Evolutionary conservation across 2,888 invertebrate species (phyloP).

Genomic region (Phaedon cochleariae): DNA sequence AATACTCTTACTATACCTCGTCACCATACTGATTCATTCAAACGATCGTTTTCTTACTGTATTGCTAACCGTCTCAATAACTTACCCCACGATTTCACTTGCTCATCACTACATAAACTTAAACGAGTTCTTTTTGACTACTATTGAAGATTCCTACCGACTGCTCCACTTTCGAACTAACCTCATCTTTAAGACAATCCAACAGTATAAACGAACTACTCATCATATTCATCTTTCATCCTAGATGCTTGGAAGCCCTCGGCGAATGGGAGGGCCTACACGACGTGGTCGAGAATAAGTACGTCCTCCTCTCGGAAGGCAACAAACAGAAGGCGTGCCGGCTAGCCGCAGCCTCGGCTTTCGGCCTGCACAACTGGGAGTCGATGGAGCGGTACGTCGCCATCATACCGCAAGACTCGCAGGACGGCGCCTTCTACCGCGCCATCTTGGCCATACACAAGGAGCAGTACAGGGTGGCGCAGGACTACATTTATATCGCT

Average conservation of each 20-base stretch:
- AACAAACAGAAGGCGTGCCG: conserved; percentile 80
- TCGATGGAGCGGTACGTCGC: conserved; percentile 89
- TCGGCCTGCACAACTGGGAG: conserved; percentile 95
- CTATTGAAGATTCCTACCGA: too few relatives aligned
- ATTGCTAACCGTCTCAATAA: too few relatives aligned
- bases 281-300: conserved; percentile 80
- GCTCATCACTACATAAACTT: too few relatives aligned
- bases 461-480: conserved; percentile 67
- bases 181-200: too few relatives aligned
- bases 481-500: conserved; percentile 88
- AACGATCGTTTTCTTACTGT: too few relatives aligned
- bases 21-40: too few relatives aligned
- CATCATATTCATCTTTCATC: too few relatives aligned
- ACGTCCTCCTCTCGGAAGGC: conserved; percentile 68
- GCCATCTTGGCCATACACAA: conserved; percentile 92
- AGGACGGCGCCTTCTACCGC: conserved; percentile 95
- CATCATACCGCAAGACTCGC: conserved; percentile 89
- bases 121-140: too few relatives aligned
- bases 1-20: too few relatives aligned
- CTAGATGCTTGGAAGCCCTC: conserved; percentile 86
- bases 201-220: too few relatives aligned
- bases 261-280: conserved; percentile 95
- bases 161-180: too few relatives aligned
- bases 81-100: too few relatives aligned
- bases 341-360: conserved; percentile 93